These are phyloP conservation scores for Falcaria lacertinaria DNA, from an alignment of 2,888 invertebrate species.

Conservation along the genomic window DNA sequence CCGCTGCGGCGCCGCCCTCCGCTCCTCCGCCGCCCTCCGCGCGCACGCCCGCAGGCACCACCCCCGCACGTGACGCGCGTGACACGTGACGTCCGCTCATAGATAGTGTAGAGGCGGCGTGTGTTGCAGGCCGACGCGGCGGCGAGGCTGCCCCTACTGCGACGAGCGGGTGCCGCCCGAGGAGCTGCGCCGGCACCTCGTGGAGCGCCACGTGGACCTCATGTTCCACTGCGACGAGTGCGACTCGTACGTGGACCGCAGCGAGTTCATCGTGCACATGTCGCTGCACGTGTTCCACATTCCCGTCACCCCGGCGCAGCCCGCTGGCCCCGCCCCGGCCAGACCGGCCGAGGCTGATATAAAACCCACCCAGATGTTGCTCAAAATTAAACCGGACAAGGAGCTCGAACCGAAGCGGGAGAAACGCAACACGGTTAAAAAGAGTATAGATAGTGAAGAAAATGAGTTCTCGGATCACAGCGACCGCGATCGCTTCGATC, in stretches of 20 bases:
- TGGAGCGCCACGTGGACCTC: slow-evolving; percentile 38
- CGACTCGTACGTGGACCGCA: slow-evolving; percentile 45
- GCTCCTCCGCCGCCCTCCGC: not conserved
- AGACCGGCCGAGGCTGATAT: not conserved
- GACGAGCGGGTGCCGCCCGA: slow-evolving; percentile 70
- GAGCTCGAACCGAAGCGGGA: slow-evolving; percentile 1
- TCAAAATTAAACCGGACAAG: no score
- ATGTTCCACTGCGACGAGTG: slow-evolving; percentile 66
- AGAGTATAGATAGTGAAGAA: slow-evolving; percentile 1
- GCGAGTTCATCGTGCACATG: slow-evolving; percentile 56
- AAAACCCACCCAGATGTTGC: not conserved
- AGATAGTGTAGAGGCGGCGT: not conserved
- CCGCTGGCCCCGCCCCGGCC: slow-evolving; percentile 28
- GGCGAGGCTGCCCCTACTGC: slow-evolving; percentile 68
- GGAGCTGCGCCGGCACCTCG: slow-evolving; percentile 75
- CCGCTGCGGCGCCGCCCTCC: slow-evolving; percentile 11
- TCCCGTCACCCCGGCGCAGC: slow-evolving; percentile 20
- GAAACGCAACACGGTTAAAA: slow-evolving; percentile 2
- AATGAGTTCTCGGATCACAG: slow-evolving; percentile 49
- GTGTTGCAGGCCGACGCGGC: slow-evolving; percentile 16
- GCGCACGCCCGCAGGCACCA: not conserved
- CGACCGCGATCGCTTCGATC: slow-evolving; percentile 42
- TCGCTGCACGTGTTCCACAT: slow-evolving; percentile 52
- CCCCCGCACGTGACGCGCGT: not conserved
- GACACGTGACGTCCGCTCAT: not conserved